phyloP scores from a whole-genome alignment of 1,140 invertebrate genomes.

The Drosophila arizonae region DNA sequence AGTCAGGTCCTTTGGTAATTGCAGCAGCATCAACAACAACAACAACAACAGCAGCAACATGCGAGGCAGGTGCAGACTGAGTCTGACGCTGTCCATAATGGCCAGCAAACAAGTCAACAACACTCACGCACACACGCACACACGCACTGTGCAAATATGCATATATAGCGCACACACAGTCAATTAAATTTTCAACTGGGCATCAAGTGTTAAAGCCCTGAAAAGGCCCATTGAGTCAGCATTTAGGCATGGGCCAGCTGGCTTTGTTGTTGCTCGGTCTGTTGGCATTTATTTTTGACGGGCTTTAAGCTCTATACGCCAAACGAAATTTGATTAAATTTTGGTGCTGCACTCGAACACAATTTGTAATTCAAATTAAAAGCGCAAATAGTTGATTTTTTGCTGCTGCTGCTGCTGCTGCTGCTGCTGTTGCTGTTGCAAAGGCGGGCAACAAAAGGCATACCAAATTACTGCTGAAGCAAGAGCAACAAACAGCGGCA shows the following conservation, averaged over 20 bases:
- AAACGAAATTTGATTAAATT: slow-evolving; percentile 74
- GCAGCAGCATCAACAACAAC: slow-evolving; percentile 69
- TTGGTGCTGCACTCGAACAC: slow-evolving; percentile 59
- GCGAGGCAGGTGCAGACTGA: slow-evolving; percentile 38
- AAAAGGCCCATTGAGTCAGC: slow-evolving; percentile 19
- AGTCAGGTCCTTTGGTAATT: slow-evolving; percentile 63
- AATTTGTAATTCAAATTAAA: slow-evolving; percentile 82
- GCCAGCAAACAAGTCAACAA: slow-evolving; percentile 73
- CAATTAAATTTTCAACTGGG: slow-evolving; percentile 77
- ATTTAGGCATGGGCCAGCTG: not conserved
- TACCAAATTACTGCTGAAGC: slow-evolving; percentile 78
- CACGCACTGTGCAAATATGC: slow-evolving; percentile 21
- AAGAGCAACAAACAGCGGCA: slow-evolving; percentile 28
- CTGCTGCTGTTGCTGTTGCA: not conserved
- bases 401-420: not conserved
- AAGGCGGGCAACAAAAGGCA: slow-evolving; percentile 67
- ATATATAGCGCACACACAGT: slow-evolving; percentile 55
- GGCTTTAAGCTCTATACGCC: slow-evolving; percentile 58
- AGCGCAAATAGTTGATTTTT: slow-evolving; percentile 68
- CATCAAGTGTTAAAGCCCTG: slow-evolving; percentile 67
- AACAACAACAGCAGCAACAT: slow-evolving; percentile 46
- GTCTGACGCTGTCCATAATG: slow-evolving; percentile 62
- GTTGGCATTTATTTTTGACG: slow-evolving; percentile 33
- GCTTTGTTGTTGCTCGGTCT: slow-evolving; percentile 11
- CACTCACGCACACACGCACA: slow-evolving; percentile 24